A percentile compares a stretch with the other conserved stretches of the same genome.
phyloP scores from a whole-genome alignment of 2,888 invertebrate species.

The Agrotis exclamationis region DNA sequence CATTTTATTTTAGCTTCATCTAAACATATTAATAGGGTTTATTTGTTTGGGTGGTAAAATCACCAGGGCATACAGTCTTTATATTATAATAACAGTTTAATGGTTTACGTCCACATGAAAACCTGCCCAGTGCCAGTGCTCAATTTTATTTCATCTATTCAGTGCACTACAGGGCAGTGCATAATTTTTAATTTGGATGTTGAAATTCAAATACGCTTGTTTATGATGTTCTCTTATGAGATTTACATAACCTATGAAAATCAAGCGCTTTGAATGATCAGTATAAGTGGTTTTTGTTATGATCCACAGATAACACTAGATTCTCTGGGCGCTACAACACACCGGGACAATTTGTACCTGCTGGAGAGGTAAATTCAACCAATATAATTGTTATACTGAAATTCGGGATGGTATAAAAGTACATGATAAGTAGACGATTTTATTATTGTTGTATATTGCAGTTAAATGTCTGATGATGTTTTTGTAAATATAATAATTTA shows the following conservation, averaged over 20 bases:
- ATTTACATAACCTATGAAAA: not conserved
- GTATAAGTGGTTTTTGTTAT: not conserved
- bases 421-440: constrained; percentile 25
- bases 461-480: constrained; percentile 1
- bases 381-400: constrained; percentile 16
- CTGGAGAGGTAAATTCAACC: constrained; percentile 73
- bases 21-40: too few species aligned
- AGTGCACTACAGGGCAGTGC: too few species aligned
- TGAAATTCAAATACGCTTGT: not conserved
- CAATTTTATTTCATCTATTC: too few species aligned
- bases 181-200: too few species aligned
- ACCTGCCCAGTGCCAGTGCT: too few species aligned
- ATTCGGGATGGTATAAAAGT: constrained; percentile 21
- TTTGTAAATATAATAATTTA: not conserved
- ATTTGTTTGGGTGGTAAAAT: too few species aligned
- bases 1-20: too few species aligned
- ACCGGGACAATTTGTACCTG: constrained; percentile 77
- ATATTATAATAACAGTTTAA: too few species aligned
- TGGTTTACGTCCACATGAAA: too few species aligned
- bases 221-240: not conserved
- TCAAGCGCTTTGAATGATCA: not conserved
- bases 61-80: too few species aligned
- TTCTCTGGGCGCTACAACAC: constrained; percentile 78
- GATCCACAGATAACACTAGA: constrained; percentile 78
- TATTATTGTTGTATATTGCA: constrained; percentile 24